Conservation (phyloP, 2,888 invertebrate species). For the Disparrhopalites patrizii region DNA sequence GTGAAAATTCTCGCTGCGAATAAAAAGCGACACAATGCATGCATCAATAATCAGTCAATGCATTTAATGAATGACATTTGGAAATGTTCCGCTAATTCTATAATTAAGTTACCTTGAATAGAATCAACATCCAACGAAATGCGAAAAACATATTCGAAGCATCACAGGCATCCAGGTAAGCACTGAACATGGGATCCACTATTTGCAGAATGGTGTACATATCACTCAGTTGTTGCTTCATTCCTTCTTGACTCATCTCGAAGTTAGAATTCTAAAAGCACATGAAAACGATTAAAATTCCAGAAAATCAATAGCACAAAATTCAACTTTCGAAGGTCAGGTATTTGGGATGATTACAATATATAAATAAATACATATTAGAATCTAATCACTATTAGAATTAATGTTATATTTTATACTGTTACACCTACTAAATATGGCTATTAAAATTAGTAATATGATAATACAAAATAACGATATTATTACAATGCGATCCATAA, state of each 20-base stretch:
- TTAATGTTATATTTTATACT: no score
- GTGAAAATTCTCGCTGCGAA: slow-evolving; percentile 75
- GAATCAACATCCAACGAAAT: slow-evolving; percentile 94
- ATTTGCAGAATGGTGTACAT: slow-evolving; percentile 67
- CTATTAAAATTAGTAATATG: slow-evolving; percentile 12
- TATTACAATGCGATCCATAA: slow-evolving; percentile 91
- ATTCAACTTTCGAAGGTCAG: no score
- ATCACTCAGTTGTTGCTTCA: slow-evolving; percentile 87
- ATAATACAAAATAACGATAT: slow-evolving; percentile 9
- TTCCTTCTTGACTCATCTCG: slow-evolving; percentile 93
- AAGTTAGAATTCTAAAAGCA: slow-evolving; percentile 90
- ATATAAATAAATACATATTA: background rate
- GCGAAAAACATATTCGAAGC: slow-evolving; percentile 98
- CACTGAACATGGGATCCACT: slow-evolving; percentile 76
- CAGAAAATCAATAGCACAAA: no score
- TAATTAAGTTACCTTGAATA: slow-evolving; percentile 62
- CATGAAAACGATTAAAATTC: no score
- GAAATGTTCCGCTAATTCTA: background rate
- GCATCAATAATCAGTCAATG: no score
- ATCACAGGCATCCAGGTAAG: slow-evolving; percentile 80
- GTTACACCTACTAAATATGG: no score
- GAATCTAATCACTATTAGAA: no score
- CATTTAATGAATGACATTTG: slow-evolving; percentile 46
- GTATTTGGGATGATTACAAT: background rate
- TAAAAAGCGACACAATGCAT: no score